These are phyloP conservation scores for Brachyptera putata DNA, from an alignment of 2,888 invertebrate species.

Conservation along the genomic window DNA sequence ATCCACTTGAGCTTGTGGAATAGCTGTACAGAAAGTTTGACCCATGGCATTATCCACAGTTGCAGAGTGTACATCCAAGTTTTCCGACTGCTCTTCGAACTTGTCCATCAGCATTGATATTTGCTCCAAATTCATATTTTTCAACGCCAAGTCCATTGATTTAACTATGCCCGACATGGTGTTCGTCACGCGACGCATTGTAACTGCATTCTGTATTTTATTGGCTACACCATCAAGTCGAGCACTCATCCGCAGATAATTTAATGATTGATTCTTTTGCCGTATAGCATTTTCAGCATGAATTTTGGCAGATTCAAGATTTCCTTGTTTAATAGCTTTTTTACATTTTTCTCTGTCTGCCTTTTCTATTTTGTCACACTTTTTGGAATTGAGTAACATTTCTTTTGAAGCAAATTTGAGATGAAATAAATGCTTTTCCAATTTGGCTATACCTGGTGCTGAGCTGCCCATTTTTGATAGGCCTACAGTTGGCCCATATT, in stretches of 20 bases:
- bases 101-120: constrained; percentile 91
- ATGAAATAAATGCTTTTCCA: constrained; percentile 76
- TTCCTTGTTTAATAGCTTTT: constrained; percentile 89
- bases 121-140: constrained; percentile 98
- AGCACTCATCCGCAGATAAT: constrained; percentile 93
- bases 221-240: constrained; percentile 97
- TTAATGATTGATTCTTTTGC: constrained; percentile 95
- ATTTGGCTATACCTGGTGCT: too few species aligned
- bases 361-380: constrained; percentile 97
- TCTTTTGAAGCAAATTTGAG: constrained; percentile 98
- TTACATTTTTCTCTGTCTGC: constrained; percentile 93
- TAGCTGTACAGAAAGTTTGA: constrained; percentile 92
- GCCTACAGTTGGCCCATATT: too few species aligned
- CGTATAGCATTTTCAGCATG: constrained; percentile 98
- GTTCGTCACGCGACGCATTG: constrained; percentile 88
- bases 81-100: constrained; percentile 98
- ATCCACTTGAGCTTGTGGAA: constrained; percentile 96
- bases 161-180: constrained; percentile 97
- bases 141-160: constrained; percentile 99
- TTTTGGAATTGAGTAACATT: constrained; percentile 91
- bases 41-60: constrained; percentile 99
- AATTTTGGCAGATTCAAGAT: constrained; percentile 96
- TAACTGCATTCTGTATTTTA: constrained; percentile 93
- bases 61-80: constrained; percentile 96
- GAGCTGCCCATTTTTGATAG: neutral